Conservation (phyloP, 2,797 vertebrate genomes). For the Phrynocephalus guinanensis region DNA sequence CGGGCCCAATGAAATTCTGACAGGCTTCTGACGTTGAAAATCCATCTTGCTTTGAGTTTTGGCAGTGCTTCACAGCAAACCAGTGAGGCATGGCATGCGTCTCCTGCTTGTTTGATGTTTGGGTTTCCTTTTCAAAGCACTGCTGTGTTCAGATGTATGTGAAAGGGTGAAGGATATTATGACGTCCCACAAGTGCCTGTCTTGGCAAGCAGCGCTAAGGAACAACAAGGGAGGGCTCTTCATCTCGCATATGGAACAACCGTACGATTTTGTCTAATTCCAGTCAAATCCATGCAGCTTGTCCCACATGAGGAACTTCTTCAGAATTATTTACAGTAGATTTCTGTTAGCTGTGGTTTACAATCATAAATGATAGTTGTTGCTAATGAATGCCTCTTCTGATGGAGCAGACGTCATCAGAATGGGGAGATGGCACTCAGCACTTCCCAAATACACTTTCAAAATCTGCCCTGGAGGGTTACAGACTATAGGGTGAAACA, state of each 20-base stretch:
- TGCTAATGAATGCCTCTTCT: not conserved
- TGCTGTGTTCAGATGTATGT: rapidly evolving
- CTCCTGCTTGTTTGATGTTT: slow-evolving; percentile 6
- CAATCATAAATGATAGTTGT: not conserved
- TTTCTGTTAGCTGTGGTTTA: not conserved
- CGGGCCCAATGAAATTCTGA: slow-evolving; percentile 41
- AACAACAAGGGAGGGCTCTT: not conserved
- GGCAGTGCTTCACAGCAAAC: slow-evolving; percentile 39
- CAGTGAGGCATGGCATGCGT: not conserved
- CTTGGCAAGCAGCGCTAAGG: slow-evolving; percentile 8
- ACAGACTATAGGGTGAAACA: not conserved
- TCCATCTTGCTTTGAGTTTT: not conserved
- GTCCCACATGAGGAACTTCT: not conserved
- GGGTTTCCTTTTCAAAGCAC: not conserved
- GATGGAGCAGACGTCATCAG: not conserved
- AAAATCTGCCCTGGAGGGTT: not conserved
- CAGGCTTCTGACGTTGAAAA: not conserved
- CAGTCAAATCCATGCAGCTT: not conserved
- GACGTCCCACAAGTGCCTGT: not conserved
- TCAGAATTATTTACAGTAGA: not conserved
- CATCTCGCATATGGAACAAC: not conserved
- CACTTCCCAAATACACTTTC: not conserved
- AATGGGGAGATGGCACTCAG: not conserved
- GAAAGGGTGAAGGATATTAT: not conserved
- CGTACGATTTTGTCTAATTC: not conserved